Base-by-base conservation (phyloP, 2,113 vertebrate species). In the Corvus hawaiiensis region DNA sequence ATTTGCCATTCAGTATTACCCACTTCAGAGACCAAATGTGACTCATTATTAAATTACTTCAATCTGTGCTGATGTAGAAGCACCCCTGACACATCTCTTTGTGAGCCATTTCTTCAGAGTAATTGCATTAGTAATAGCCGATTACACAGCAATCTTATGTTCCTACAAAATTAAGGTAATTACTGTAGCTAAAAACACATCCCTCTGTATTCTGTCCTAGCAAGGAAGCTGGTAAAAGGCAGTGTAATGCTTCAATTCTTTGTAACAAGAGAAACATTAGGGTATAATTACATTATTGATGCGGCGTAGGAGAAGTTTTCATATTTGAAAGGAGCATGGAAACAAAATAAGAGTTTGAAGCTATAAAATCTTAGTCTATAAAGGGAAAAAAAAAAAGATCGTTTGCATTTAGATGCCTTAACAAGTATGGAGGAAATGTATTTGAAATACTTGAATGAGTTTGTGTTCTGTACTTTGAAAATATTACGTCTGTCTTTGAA, bases 101-200 rank as follows among this genome's bases (percentile, higher is more conserved):
- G 86, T 95, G 90, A 95, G 88, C 88, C 81, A 82, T 96, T 96
- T 97, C 94, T 97, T 95, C 86, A 66, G 88, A 94, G 90, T 97
- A 97, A 97, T 97, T 97, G 96, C 93, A 84, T 97, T 97, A 97
- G 95, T 96, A 97, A 97, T 96, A 96, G 93, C 81, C 17, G 48
- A 95, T 96, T 96, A 95, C 95, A 93, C 86, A 93, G 95, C 88
- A 94, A 95, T 96, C 94, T 94, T 92, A 77, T 95, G 95, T 97
- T 97, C 96, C 95, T 90, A 82, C 83, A 84, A 96, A 97, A 97
- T 97, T 97, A 97, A 96, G 68, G 90, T 96, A 97, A 97, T 97
- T 97, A 96, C 90, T 93, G 95, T 62, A 93, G 81, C 94, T 95
- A 93, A 94, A 96, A 95, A 95, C 80, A 90, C 75, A 96, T 97